Evolutionary conservation across 2,113 vertebrate genomes (phyloP), one percentile per base, ranked within the genome.

Genomic region (Marcusenius ussheri): DNA sequence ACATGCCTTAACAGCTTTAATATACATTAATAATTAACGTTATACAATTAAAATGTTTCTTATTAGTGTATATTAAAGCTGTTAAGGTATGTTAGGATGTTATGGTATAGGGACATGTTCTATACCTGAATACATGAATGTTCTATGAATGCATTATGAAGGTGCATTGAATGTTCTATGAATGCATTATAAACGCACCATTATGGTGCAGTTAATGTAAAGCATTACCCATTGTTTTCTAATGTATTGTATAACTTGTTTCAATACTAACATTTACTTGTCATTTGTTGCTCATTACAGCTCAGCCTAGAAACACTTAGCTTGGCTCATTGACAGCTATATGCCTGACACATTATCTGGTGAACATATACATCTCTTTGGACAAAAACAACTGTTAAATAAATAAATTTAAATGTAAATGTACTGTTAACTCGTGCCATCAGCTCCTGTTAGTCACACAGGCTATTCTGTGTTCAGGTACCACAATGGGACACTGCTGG

Each of bases 401-500:
- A 27, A 31, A 27, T 70, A 0, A 27, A 70, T 13, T 31, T 10
- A 13, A 27, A 31, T 31, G 62, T 31, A 70, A 13, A 70, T 13
- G 62, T 42, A 42, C 35, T 42, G 17, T 17, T 19, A n/a, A n/a
- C 7, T n/a, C 9, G 3, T 84, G 15, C 45, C 19, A 4, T 74
- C 2, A 39, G 10, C 6, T 87, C 13, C 83, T 80, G 35, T 50
- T 13, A 4, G 46, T 39, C 42, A 50, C 53, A 74, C 47, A 24
- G 17, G 0, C 17, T 11, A 45, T 85, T 83, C 39, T 80, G 84
- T 88, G 13, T 42, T 0, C 93, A 99, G 98, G 98, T 99, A 98
- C 93, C 97, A 99, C 95, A 99, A 99, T 0, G 97, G 97, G 91
- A 98, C 96, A 0, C 94, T 98, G 89, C 93, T 99, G 93, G 95